A percentile compares a stretch with the other conserved stretches of the same genome.
These are phyloP conservation scores for Gari tellinella DNA, from an alignment of 2,888 invertebrate genomes.

Conservation along the genomic window DNA sequence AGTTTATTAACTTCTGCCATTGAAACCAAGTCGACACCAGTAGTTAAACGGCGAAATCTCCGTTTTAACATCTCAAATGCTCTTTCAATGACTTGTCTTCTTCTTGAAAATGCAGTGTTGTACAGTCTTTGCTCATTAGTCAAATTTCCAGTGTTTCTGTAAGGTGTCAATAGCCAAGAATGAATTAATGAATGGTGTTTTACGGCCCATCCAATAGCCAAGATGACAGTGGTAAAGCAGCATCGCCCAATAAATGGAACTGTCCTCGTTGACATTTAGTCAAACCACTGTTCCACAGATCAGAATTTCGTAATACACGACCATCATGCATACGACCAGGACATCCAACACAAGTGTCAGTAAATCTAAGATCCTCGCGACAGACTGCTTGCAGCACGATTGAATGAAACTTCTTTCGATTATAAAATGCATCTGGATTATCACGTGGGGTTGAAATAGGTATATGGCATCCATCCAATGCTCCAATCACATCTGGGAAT, in stretches of 20 bases:
- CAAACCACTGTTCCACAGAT: slow-evolving; percentile 40
- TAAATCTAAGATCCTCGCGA: slow-evolving; percentile 27
- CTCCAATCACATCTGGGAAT: too few relatives aligned
- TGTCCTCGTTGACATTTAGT: slow-evolving; percentile 29
- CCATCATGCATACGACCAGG: slow-evolving; percentile 54
- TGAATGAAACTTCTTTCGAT: slow-evolving; percentile 43
- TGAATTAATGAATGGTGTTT: too few relatives aligned
- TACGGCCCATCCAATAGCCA: too few relatives aligned
- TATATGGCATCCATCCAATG: slow-evolving; percentile 52
- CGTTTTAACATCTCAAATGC: too few relatives aligned
- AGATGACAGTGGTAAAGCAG: slow-evolving; percentile 38
- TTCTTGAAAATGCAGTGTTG: too few relatives aligned
- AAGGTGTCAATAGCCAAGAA: too few relatives aligned
- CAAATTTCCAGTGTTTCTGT: too few relatives aligned
- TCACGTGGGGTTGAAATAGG: slow-evolving; percentile 25
- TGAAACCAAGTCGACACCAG: too few relatives aligned
- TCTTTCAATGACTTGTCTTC: too few relatives aligned
- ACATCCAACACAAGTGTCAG: slow-evolving; percentile 52
- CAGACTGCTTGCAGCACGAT: slow-evolving; percentile 36
- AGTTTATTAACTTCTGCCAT: too few relatives aligned
- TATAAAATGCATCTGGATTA: slow-evolving; percentile 36
- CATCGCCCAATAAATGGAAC: slow-evolving; percentile 45
- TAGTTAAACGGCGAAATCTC: too few relatives aligned
- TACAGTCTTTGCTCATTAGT: too few relatives aligned
- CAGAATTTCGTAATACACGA: slow-evolving; percentile 42